Percentiles rank a stretch among this genome's conserved stretches.
Evolutionary conservation across 2,113 vertebrate species (phyloP).

Genomic region (Cettia cetti): DNA sequence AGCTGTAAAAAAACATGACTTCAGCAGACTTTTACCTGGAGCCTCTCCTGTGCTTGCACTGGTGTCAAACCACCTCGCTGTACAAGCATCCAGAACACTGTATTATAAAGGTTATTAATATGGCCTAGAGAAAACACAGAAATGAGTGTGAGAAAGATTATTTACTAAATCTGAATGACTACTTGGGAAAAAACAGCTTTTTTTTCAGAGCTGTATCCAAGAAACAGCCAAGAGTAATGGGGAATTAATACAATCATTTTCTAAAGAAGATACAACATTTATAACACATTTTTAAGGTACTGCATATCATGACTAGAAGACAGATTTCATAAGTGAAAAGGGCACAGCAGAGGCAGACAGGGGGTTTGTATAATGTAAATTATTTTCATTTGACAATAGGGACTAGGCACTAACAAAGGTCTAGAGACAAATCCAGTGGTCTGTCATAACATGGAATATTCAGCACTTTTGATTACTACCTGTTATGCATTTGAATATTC

Average conservation of each 20-base stretch:
- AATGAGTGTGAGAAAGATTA: neutral
- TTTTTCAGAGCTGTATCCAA: neutral
- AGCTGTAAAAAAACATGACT: neutral
- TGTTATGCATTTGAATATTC: neutral
- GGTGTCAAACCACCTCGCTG: constrained; percentile 87
- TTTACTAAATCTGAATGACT: neutral
- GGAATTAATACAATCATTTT: neutral
- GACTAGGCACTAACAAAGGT: neutral
- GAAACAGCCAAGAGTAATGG: neutral
- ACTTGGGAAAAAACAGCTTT: neutral
- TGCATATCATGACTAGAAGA: neutral
- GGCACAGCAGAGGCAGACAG: neutral
- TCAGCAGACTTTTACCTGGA: constrained; percentile 76
- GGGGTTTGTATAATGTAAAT: neutral
- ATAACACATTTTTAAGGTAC: neutral
- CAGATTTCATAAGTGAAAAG: neutral
- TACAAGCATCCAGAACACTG: constrained; percentile 92
- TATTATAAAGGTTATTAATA: constrained; percentile 96
- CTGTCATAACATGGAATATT: neutral
- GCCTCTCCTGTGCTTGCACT: constrained; percentile 82
- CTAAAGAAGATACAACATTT: neutral
- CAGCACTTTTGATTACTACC: neutral
- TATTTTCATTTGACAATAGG: neutral
- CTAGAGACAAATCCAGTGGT: neutral
- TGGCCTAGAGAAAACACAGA: constrained; percentile 78